phyloP scores from a whole-genome alignment of 1,140 invertebrate species.

The Sycophaga agraensis region DNA sequence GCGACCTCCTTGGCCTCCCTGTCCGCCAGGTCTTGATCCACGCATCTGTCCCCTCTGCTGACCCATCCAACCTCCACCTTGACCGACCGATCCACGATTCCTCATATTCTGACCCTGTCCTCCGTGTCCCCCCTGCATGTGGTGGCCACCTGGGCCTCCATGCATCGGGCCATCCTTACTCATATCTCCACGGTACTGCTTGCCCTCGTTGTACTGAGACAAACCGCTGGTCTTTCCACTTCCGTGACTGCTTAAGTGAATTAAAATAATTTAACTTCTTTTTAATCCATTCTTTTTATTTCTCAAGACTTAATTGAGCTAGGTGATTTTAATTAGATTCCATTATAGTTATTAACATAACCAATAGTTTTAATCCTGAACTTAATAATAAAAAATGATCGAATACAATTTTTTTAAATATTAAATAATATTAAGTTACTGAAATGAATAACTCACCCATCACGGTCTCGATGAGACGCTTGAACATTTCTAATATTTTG shows the following conservation, averaged over 20 bases:
- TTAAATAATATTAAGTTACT: too few species aligned
- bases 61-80: conserved; percentile 15
- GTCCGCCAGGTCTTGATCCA: too few species aligned
- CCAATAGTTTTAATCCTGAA: background rate
- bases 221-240: conserved; percentile 46
- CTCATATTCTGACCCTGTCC: conserved; percentile 17
- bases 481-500: conserved; percentile 50
- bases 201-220: conserved; percentile 51
- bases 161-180: background rate
- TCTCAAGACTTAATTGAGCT: too few species aligned
- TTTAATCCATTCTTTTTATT: too few species aligned
- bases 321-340: too few species aligned
- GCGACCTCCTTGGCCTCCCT: conserved; percentile 55
- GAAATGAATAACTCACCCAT: too few species aligned
- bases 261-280: too few species aligned
- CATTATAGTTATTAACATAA: too few species aligned
- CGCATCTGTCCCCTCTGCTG: background rate
- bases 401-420: too few species aligned
- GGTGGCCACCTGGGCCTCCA: background rate
- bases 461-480: conserved; percentile 47
- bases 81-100: conserved; percentile 49
- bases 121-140: background rate
- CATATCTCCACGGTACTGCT: conserved; percentile 36
- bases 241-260: conserved; percentile 35
- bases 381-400: background rate